Base-by-base conservation (phyloP, 2,113 vertebrate genomes). In the Micronycteris hirsuta region DNA sequence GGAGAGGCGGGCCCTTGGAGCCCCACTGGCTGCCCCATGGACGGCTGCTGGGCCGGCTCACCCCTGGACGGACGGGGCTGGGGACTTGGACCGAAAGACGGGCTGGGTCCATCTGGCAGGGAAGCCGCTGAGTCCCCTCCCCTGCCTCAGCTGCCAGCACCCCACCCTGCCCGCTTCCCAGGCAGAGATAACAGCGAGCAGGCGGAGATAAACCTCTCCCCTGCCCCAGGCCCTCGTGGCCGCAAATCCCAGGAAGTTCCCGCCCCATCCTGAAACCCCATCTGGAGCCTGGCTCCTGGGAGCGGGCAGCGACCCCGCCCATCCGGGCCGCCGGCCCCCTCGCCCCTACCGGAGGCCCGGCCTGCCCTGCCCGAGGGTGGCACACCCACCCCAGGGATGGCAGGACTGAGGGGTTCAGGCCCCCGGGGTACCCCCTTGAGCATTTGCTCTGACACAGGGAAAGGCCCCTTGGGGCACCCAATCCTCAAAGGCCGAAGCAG, bases 171-270 rank as follows among this genome's bases (percentile, higher is more conserved):
- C 33, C 41, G 54, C 17, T 12, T 36, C 14, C 85, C 70, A 24
- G 7, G 36, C 58, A 56, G 89, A 94, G 95, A 93, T 67, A 88
- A 52, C 2, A 6, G 43, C 47, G 49, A 26, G 1, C 16, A 91
- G 36, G 36, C 49, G 22, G 56, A 68, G 61, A 56, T 77, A 84
- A 87, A 70, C 78, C 3, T 0, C 78, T 5, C 1, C 13, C 67
- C 78, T 0, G 1, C 65, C 90, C 93, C n/a, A 14, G 41, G n/a
- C n/a, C 91, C 93, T 22, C 61, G 86, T 83, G 92, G 49, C 26
- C 0, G 8, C 78, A 96, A 96, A 96, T 96, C 96, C 96, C 96
- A 95, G 97, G 95, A 94, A 96, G 96, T 97, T 47, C 63, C 96
- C 63, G 17, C 92, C 97, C 86, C 73, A 83, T 74, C 96, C 97